Percentiles rank a stretch among this genome's conserved stretches.
Evolutionary conservation across 2,113 vertebrate species (phyloP).

Genomic region (Apus apus): DNA sequence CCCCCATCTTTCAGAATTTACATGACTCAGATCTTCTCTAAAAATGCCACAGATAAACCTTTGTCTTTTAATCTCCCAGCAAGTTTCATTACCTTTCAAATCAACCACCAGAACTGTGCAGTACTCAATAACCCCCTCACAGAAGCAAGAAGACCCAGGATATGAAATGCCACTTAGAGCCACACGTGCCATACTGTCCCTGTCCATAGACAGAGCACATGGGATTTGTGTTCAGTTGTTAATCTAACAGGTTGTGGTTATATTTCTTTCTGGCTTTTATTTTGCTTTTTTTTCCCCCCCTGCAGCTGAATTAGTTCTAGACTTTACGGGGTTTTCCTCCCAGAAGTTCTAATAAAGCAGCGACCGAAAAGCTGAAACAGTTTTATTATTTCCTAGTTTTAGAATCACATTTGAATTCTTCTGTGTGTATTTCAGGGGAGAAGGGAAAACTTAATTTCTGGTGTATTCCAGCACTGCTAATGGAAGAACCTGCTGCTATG

Average conservation of each 20-base stretch:
- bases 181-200: not conserved
- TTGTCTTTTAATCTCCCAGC: not conserved
- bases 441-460: not conserved
- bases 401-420: slow-evolving; percentile 22
- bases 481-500: not conserved
- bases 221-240: not conserved
- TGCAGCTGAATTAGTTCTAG: not conserved
- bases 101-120: not conserved
- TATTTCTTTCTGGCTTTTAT: not conserved
- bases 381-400: slow-evolving; percentile 40
- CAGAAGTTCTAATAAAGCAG: not conserved
- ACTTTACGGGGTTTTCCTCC: not conserved
- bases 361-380: slow-evolving; percentile 4
- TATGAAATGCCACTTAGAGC: not conserved
- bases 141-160: not conserved
- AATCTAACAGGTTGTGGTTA: not conserved
- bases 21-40: not conserved
- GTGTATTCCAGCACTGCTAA: not conserved
- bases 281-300: too few relatives aligned
- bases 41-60: not conserved
- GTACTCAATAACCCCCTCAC: not conserved
- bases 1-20: not conserved
- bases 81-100: not conserved
- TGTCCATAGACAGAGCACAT: not conserved
- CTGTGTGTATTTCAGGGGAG: slow-evolving; percentile 22